Evolutionary conservation across 1,140 invertebrate genomes (phyloP).

Genomic region (Eurosta solidaginis): DNA sequence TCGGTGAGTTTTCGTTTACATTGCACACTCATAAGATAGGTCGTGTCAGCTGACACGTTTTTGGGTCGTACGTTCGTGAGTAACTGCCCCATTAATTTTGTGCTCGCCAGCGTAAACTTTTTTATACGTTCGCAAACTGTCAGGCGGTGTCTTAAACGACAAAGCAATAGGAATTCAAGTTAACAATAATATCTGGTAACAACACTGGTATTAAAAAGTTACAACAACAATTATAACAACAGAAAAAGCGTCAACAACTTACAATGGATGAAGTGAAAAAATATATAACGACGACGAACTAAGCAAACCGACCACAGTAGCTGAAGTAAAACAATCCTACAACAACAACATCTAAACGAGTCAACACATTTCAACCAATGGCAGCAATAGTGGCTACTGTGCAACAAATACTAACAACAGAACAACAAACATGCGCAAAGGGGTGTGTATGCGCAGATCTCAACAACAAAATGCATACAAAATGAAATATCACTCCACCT

Average conservation of each 20-base stretch:
- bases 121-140: not conserved
- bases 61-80: no score
- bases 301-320: not conserved
- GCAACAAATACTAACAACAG: conserved; percentile 24
- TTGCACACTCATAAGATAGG: no score
- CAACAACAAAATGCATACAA: conserved; percentile 14
- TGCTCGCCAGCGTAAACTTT: not conserved
- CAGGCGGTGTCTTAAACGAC: not conserved
- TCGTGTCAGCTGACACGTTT: no score
- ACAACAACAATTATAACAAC: not conserved
- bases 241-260: not conserved
- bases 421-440: not conserved
- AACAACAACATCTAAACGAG: not conserved
- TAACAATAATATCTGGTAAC: no score
- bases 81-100: no score
- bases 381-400: conserved; percentile 19
- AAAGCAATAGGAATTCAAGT: not conserved
- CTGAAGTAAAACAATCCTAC: not conserved
- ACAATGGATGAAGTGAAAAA: no score
- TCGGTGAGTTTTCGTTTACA: no score
- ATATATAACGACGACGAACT: not conserved
- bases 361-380: conserved; percentile 26
- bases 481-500: conserved; percentile 25
- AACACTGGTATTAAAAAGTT: no score
- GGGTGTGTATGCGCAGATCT: not conserved